Conservation (phyloP, 2,888 invertebrate species). For the Eupeodes luniger region DNA sequence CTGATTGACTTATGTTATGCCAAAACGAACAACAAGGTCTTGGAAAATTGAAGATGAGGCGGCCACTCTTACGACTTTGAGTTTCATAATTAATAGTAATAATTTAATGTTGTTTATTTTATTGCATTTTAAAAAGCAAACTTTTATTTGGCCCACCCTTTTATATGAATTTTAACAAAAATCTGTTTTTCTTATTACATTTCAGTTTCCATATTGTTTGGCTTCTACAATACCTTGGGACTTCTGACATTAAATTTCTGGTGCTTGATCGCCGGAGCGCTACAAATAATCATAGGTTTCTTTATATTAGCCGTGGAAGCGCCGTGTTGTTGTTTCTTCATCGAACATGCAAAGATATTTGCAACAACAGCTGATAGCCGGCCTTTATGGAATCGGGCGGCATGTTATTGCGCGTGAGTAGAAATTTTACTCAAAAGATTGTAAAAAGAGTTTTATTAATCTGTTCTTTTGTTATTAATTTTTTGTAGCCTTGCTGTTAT, state of each 20-base stretch:
- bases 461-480: neutral
- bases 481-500: conserved; percentile 90
- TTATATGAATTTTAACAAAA: no score
- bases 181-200: conserved; percentile 75
- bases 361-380: conserved; percentile 92
- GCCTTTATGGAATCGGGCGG: conserved; percentile 96
- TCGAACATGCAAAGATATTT: conserved; percentile 95
- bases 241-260: conserved; percentile 87
- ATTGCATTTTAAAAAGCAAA: no score
- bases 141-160: no score
- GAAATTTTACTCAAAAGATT: neutral
- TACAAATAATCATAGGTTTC: conserved; percentile 96
- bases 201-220: conserved; percentile 93
- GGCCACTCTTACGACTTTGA: no score
- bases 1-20: no score
- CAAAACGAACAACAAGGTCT: no score
- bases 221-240: conserved; percentile 89
- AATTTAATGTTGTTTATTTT: no score
- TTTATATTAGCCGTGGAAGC: conserved; percentile 95
- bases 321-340: conserved; percentile 98
- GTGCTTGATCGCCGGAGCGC: conserved; percentile 91
- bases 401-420: conserved; percentile 93
- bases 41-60: no score
- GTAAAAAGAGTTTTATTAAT: no score
- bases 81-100: no score